Evolutionary conservation across 2,113 vertebrate species (phyloP).

Genomic region (Diadophis punctatus): DNA sequence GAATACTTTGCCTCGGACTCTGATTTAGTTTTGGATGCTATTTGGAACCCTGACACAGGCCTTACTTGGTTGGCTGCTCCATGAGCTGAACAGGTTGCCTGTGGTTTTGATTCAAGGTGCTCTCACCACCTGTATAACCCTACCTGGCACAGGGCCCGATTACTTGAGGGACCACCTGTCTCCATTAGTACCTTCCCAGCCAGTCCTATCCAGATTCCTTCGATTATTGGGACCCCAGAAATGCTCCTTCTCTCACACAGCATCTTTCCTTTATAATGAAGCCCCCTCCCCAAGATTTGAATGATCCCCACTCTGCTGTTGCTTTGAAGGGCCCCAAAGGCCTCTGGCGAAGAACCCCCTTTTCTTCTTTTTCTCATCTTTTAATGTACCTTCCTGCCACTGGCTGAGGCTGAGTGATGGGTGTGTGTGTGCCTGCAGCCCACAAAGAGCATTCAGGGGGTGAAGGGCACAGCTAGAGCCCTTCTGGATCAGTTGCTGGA

Average conservation of each 20-base stretch:
- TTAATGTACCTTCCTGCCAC: neutral
- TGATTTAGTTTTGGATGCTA: too few species aligned
- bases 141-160: neutral
- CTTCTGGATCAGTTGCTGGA: neutral
- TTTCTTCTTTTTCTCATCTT: neutral
- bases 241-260: neutral
- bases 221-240: neutral
- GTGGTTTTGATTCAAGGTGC: neutral
- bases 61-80: neutral
- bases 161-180: neutral
- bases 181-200: neutral
- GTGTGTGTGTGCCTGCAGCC: neutral
- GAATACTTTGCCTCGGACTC: too few species aligned
- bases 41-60: too few species aligned
- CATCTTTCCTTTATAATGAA: neutral
- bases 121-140: neutral
- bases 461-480: neutral
- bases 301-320: neutral
- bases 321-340: neutral
- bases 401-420: too few species aligned
- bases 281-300: neutral
- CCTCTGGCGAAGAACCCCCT: neutral
- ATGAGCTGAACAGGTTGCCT: neutral
- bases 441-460: neutral
- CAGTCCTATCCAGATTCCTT: neutral